Conservation (phyloP, 2,797 vertebrate genomes). For the Telmatherina bonti region DNA sequence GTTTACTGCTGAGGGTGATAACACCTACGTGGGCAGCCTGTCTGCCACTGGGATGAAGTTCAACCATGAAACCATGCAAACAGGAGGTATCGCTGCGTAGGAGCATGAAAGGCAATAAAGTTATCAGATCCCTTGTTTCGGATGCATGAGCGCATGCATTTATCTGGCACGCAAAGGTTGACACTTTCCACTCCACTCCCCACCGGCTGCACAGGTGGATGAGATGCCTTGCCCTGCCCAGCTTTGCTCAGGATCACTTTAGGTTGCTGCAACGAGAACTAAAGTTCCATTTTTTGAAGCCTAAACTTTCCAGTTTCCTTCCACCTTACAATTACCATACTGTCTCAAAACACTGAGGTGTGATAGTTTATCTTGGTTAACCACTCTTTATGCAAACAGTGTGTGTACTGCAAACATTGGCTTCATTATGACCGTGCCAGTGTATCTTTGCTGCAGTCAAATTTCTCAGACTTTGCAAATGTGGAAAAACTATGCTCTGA, state of each 20-base stretch:
- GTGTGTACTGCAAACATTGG: conserved; percentile 29
- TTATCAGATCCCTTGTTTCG: conserved; percentile 51
- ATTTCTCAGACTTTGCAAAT: conserved; percentile 2
- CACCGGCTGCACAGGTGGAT: conserved; percentile 8
- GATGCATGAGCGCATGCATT: conserved; percentile 27
- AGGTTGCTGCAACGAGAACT: background rate
- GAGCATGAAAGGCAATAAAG: conserved; percentile 25
- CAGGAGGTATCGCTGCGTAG: conserved; percentile 31
- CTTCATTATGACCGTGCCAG: conserved; percentile 6
- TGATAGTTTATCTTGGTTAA: conserved; percentile 11
- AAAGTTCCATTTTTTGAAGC: conserved; percentile 22
- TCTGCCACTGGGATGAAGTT: background rate
- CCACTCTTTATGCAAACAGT: conserved; percentile 46
- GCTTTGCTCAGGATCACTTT: background rate
- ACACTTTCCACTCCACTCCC: conserved; percentile 32
- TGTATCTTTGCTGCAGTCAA: background rate
- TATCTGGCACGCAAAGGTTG: conserved; percentile 57
- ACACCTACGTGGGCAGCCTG: conserved; percentile 13
- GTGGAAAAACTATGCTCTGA: background rate
- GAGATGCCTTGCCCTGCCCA: background rate
- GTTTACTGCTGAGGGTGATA: background rate
- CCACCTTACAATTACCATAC: background rate
- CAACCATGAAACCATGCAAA: conserved; percentile 27
- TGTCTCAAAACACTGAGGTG: conserved; percentile 2
- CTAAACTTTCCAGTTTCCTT: background rate